These are phyloP conservation scores for Ophion costatus DNA, from an alignment of 2,888 invertebrate genomes.

Conservation along the genomic window DNA sequence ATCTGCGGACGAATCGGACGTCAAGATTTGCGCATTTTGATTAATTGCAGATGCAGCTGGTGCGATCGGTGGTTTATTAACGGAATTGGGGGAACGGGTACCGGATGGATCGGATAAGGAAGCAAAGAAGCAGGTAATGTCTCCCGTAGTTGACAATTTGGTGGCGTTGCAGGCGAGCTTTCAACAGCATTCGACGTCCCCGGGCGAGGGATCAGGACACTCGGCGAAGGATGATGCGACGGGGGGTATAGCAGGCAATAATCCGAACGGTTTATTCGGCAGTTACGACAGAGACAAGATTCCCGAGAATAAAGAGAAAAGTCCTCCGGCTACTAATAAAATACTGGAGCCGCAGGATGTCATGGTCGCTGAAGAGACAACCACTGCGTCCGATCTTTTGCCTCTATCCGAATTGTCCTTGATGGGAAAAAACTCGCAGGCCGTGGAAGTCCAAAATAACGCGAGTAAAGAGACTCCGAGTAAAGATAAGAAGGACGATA, in stretches of 20 bases:
- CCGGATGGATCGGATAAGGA: constrained; percentile 76
- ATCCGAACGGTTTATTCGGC: constrained; percentile 74
- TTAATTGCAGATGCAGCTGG: constrained; percentile 74
- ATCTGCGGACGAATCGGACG: too few species aligned
- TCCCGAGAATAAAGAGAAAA: neutral
- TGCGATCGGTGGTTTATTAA: constrained; percentile 73
- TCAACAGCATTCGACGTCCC: constrained; percentile 77
- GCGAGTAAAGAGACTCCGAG: neutral
- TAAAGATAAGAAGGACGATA: neutral
- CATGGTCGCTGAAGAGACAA: neutral
- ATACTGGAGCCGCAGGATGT: neutral
- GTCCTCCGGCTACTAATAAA: constrained; percentile 14
- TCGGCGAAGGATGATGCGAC: constrained; percentile 72
- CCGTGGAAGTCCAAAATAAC: neutral
- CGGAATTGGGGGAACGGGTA: constrained; percentile 74
- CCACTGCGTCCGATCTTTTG: neutral
- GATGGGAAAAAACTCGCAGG: neutral
- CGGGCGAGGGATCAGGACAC: constrained; percentile 65
- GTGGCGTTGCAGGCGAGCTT: constrained; percentile 80
- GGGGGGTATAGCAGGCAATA: constrained; percentile 70
- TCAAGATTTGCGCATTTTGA: too few species aligned
- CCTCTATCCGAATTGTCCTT: neutral
- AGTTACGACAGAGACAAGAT: constrained; percentile 68
- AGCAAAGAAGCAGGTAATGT: constrained; percentile 82
- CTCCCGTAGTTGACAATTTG: constrained; percentile 78